Conservation (phyloP, 2,113 vertebrate genomes). For the Danionella cerebrum region DNA sequence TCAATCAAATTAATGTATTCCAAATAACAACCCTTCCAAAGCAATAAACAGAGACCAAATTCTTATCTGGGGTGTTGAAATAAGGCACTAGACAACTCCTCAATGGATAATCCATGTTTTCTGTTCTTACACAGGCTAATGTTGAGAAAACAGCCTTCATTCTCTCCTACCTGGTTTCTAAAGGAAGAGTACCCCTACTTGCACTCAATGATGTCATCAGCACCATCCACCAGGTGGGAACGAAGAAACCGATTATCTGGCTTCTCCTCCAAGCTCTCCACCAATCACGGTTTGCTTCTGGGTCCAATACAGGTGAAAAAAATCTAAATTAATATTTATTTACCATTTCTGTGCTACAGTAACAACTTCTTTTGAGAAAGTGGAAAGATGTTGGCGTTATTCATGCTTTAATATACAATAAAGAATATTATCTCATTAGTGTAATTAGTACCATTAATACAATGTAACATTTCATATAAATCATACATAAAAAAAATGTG, state of each 20-base stretch:
- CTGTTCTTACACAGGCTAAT: constrained; percentile 63
- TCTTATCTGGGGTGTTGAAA: neutral
- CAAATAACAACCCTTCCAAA: too few relatives aligned
- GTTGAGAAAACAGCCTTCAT: constrained; percentile 77
- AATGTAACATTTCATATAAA: too few relatives aligned
- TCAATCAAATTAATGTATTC: too few relatives aligned
- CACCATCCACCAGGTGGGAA: constrained; percentile 50
- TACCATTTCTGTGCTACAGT: too few relatives aligned
- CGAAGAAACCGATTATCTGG: constrained; percentile 66
- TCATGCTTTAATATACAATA: too few relatives aligned
- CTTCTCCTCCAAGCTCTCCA: constrained; percentile 78
- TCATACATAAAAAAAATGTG: too few relatives aligned
- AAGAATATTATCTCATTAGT: too few relatives aligned
- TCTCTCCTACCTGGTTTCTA: constrained; percentile 74
- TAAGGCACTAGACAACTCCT: neutral
- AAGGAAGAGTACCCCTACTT: constrained; percentile 77
- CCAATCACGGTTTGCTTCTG: constrained; percentile 72
- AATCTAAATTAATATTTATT: too few relatives aligned
- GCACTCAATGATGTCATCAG: constrained; percentile 70
- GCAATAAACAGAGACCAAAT: too few relatives aligned
- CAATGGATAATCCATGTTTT: constrained; percentile 31
- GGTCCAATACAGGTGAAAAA: constrained; percentile 74
- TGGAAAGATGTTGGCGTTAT: too few relatives aligned
- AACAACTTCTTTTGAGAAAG: too few relatives aligned
- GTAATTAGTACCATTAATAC: too few relatives aligned